Evolutionary conservation across 2,113 vertebrate genomes (phyloP), one percentile per base, ranked within the genome.

Genomic region (Asarcornis scutulata): DNA sequence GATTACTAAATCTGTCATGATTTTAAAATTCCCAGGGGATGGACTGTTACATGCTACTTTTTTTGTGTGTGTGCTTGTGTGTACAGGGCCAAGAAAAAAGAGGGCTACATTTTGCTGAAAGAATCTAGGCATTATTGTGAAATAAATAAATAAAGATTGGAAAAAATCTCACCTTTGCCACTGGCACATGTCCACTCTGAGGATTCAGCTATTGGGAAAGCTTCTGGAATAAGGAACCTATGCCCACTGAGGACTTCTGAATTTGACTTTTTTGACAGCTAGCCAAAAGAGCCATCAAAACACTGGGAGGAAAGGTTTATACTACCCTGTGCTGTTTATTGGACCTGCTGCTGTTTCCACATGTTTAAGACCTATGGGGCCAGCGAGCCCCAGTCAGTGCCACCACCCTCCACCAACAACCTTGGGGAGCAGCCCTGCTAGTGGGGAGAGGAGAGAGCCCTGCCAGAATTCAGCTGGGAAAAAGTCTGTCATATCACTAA

Each of bases 1-100:
- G 56, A 88, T 89, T 60, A 91, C 68, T 78, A 91, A 48, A 93
- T 68, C 29, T 64, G 25, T 68, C 66, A 86, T 84, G 60, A 90
- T 68, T 91, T 87, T 91, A 67, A 38, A 90, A 23, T 74, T 81
- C 83, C 42, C 7, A 13, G 38, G 56, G 42, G 29, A 48, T 22
- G 14, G 1, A 23, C 58, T 83, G 29, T 58, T 89, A 73, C 44
- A 22, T 40, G 58, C 74, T 71, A 58, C 36, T 3, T 55, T 88
- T 83, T 44, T 16, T 44, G 44, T 44, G 44, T 44, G 44, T 44
- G 44, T 40, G 40, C 12, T 12, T 40, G 40, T 40, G 40, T 44
- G 14, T 71, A 52, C 42, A 55, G 87, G 25, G 68, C 68, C 73
- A 95, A 74, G 55, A 67, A 88, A 1, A 8, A 46, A 71, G 34